Evolutionary conservation across 2,888 invertebrate genomes (phyloP).

Genomic region (Lissocephala sabroskyi): DNA sequence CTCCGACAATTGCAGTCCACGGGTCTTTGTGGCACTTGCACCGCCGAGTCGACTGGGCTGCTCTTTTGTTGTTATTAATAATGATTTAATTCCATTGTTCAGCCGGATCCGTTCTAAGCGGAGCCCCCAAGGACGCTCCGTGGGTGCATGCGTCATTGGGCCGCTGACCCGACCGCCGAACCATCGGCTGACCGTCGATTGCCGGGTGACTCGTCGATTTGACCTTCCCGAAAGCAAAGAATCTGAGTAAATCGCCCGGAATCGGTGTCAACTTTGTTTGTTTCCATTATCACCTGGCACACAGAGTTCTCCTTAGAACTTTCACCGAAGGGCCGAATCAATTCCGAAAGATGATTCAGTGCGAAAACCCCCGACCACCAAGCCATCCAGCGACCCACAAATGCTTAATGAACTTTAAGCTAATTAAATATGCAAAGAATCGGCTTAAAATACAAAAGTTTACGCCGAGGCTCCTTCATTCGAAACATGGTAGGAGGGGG

Average conservation of each 20-base stretch:
- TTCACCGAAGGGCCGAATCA: constrained; percentile 4
- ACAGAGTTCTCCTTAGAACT: neutral
- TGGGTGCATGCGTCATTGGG: constrained; percentile 2
- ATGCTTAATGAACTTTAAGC: too few relatives aligned
- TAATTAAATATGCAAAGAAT: neutral
- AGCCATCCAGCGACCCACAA: too few relatives aligned
- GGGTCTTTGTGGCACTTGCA: neutral
- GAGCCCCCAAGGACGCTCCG: constrained; percentile 36
- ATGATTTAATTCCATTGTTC: constrained; percentile 58
- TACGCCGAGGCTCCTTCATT: too few relatives aligned
- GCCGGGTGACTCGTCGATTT: constrained; percentile 15
- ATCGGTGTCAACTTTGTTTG: constrained; percentile 19
- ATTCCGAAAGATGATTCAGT: constrained; percentile 14
- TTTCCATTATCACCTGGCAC: neutral
- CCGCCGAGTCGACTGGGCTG: constrained; percentile 7
- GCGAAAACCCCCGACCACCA: too few relatives aligned
- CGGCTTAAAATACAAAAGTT: constrained; percentile 6
- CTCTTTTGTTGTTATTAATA: constrained; percentile 43
- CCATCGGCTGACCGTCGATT: neutral
- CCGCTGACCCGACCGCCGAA: neutral
- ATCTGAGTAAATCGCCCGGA: constrained; percentile 6
- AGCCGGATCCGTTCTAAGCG: constrained; percentile 11
- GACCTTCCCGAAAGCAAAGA: constrained; percentile 17
- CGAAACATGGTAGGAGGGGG: too few relatives aligned
- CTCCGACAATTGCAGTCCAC: neutral